phyloP scores from a whole-genome alignment of 2,113 vertebrate genomes.

The rabbit (Oryctolagus cuniculus) region DNA sequence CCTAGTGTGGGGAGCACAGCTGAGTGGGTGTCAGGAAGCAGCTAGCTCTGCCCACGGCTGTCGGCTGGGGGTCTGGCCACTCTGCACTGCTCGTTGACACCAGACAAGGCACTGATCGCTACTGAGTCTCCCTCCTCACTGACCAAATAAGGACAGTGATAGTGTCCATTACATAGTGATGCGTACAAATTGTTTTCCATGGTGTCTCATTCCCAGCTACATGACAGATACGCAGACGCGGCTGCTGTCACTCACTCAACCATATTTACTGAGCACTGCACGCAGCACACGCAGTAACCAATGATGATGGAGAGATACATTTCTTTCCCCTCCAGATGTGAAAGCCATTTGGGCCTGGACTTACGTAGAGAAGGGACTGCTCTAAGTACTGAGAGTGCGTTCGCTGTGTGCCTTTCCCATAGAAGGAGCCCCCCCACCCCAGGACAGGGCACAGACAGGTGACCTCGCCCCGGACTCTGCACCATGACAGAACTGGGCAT shows the following conservation, averaged over 20 bases:
- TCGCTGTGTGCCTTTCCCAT: neutral
- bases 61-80: neutral
- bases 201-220: neutral
- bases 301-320: neutral
- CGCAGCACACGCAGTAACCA: neutral
- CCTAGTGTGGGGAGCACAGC: too few relatives aligned
- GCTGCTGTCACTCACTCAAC: neutral
- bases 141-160: slow-evolving; percentile 3
- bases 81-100: neutral
- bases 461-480: neutral
- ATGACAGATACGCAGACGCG: neutral
- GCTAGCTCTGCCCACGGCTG: too few relatives aligned
- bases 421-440: neutral
- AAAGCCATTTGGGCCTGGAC: neutral
- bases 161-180: neutral
- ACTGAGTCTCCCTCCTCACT: neutral
- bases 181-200: neutral
- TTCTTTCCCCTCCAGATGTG: neutral
- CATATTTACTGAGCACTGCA: neutral
- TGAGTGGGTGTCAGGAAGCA: too few relatives aligned
- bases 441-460: neutral
- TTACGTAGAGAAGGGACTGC: neutral
- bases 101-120: neutral
- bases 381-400: neutral
- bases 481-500: neutral